Conservation (phyloP, 1,140 invertebrate species). For the Thaumetopoea pityocampa region DNA sequence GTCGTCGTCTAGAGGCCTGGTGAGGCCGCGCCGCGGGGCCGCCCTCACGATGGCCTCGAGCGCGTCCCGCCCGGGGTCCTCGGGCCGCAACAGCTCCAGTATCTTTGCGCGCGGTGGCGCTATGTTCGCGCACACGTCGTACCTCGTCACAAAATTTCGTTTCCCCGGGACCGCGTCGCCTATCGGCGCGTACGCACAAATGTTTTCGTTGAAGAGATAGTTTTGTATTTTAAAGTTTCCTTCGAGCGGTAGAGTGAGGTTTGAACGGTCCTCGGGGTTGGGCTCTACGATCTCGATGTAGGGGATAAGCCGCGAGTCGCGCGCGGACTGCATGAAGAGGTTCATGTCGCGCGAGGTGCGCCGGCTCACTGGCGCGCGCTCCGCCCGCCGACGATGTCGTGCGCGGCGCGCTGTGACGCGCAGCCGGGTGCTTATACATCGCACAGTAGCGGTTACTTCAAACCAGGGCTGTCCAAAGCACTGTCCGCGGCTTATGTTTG, state of each 20-base stretch:
- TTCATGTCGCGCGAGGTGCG: conserved; percentile 13
- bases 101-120: conserved; percentile 57
- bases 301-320: too few species aligned
- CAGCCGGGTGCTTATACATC: too few species aligned
- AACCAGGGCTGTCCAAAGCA: too few species aligned
- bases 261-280: conserved; percentile 35
- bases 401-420: conserved; percentile 38
- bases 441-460: too few species aligned
- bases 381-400: too few species aligned
- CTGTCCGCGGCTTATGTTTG: too few species aligned
- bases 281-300: conserved; percentile 50
- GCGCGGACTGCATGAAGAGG: conserved; percentile 25
- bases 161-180: conserved; percentile 50
- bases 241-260: conserved; percentile 43
- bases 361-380: conserved; percentile 18
- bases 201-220: conserved; percentile 50
- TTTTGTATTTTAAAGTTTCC: conserved; percentile 53
- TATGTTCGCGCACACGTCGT: conserved; percentile 44
- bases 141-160: conserved; percentile 51
- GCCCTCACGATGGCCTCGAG: conserved; percentile 65
- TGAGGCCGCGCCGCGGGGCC: conserved; percentile 41
- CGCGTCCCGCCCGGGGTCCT: conserved; percentile 52
- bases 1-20: conserved; percentile 59
- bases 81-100: conserved; percentile 55
- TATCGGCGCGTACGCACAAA: conserved; percentile 51